phyloP scores from a whole-genome alignment of 2,888 invertebrate genomes.

The Apamea epomidion region DNA sequence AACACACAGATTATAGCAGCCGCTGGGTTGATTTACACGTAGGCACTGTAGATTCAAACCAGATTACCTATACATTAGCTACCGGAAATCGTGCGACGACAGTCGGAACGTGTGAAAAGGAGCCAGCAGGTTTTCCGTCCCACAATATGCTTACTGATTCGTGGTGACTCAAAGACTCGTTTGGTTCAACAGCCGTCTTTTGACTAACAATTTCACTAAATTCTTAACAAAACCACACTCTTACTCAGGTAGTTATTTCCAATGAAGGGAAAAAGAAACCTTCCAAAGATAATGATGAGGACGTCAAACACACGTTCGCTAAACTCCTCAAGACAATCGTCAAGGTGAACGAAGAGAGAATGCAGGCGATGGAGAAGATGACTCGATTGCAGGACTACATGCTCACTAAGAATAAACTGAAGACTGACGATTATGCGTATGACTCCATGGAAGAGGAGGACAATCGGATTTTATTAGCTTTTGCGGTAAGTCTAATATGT shows the following conservation, averaged over 20 bases:
- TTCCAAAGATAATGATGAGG: not conserved
- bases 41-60: not conserved
- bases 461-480: slow-evolving; percentile 2
- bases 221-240: not conserved
- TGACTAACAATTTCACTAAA: not conserved
- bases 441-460: slow-evolving; percentile 57
- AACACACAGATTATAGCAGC: not conserved
- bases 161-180: not conserved
- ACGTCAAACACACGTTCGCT: slow-evolving; percentile 48
- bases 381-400: slow-evolving; percentile 68
- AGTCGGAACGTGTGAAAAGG: not conserved
- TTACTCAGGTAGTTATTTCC: slow-evolving; percentile 16
- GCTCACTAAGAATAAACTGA: slow-evolving; percentile 57
- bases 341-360: slow-evolving; percentile 71
- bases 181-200: not conserved
- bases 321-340: slow-evolving; percentile 71
- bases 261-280: slow-evolving; percentile 1
- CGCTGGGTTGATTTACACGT: not conserved
- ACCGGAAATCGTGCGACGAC: too few relatives aligned
- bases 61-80: not conserved
- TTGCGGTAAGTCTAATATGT: slow-evolving; percentile 37
- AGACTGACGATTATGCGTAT: slow-evolving; percentile 52
- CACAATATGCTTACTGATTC: not conserved
- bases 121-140: not conserved
- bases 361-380: slow-evolving; percentile 69